These are phyloP conservation scores for Odocoileus virginianus DNA, from an alignment of 2,113 vertebrate genomes.

Conservation along the genomic window DNA sequence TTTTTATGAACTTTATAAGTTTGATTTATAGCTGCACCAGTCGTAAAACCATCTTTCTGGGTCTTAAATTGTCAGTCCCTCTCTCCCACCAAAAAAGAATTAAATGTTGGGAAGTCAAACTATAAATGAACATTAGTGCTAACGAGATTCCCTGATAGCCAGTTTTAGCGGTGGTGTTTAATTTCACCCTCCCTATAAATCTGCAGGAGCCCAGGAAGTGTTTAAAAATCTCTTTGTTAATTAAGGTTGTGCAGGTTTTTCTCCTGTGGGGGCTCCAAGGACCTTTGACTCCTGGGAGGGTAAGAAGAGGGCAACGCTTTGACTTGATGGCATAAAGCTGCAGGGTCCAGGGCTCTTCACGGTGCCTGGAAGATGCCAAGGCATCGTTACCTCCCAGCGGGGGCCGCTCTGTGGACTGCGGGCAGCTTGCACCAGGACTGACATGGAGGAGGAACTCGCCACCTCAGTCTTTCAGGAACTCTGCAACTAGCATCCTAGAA, in stretches of 20 bases:
- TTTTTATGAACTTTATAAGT: conserved; percentile 87
- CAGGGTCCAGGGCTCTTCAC: neutral
- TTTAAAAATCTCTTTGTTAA: conserved; percentile 78
- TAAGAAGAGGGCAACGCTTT: neutral
- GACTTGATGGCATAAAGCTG: neutral
- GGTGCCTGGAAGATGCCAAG: neutral
- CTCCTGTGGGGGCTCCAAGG: conserved; percentile 22
- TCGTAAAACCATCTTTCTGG: conserved; percentile 82
- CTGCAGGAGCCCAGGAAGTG: conserved; percentile 50
- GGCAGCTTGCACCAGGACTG: neutral
- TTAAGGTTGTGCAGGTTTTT: conserved; percentile 77
- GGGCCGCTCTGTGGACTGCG: neutral
- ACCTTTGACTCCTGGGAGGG: conserved; percentile 61
- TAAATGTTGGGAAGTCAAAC: conserved; percentile 83
- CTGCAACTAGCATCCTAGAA: neutral
- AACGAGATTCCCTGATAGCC: conserved; percentile 83
- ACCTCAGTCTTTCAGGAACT: neutral
- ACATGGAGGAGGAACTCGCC: rapidly evolving
- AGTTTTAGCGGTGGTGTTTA: conserved; percentile 80
- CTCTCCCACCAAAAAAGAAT: conserved; percentile 79
- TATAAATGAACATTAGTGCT: conserved; percentile 85
- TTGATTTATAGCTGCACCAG: conserved; percentile 82
- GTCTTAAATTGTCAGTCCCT: conserved; percentile 81
- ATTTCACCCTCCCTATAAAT: conserved; percentile 85
- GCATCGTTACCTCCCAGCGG: neutral